These are phyloP conservation scores for Enhydra lutris DNA, from an alignment of 2,113 vertebrate species.

Conservation along the genomic window DNA sequence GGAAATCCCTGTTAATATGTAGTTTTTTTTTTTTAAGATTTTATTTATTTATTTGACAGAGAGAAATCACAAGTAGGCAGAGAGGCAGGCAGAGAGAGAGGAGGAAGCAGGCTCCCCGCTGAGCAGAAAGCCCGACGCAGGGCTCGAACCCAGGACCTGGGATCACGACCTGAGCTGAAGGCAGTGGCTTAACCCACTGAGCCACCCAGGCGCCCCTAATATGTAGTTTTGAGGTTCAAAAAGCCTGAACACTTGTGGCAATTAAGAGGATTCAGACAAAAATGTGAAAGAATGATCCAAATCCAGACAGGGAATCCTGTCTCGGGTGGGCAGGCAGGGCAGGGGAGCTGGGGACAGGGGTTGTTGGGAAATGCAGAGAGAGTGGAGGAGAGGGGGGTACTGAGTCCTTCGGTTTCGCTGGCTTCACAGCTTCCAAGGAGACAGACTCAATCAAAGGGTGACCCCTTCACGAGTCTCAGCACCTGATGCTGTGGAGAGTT, in stretches of 20 bases:
- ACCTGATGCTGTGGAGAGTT: not conserved
- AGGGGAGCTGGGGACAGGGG: rapidly evolving
- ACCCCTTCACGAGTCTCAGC: rapidly evolving
- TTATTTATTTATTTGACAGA: too few species aligned
- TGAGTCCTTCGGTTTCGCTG: rapidly evolving
- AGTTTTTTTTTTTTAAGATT: too few species aligned
- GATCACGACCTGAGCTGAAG: too few species aligned
- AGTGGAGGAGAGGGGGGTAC: rapidly evolving
- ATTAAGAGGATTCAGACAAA: not conserved
- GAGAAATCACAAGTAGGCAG: too few species aligned
- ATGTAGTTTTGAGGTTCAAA: not conserved
- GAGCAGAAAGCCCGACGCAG: too few species aligned
- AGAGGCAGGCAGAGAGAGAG: too few species aligned
- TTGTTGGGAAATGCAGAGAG: too few species aligned
- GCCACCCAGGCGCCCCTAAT: too few species aligned
- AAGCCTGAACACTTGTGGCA: not conserved
- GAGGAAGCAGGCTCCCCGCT: too few species aligned
- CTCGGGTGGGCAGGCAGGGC: rapidly evolving
- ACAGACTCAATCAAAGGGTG: rapidly evolving
- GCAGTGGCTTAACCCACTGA: too few species aligned
- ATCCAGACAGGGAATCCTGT: not conserved
- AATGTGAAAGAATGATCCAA: not conserved
- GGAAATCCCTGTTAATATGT: not conserved
- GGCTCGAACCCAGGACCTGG: too few species aligned
- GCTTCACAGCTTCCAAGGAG: too few species aligned